Evolutionary conservation across 2,888 invertebrate genomes (phyloP), one percentile per base, ranked within the genome.

Genomic region (Mythimna ferrago): DNA sequence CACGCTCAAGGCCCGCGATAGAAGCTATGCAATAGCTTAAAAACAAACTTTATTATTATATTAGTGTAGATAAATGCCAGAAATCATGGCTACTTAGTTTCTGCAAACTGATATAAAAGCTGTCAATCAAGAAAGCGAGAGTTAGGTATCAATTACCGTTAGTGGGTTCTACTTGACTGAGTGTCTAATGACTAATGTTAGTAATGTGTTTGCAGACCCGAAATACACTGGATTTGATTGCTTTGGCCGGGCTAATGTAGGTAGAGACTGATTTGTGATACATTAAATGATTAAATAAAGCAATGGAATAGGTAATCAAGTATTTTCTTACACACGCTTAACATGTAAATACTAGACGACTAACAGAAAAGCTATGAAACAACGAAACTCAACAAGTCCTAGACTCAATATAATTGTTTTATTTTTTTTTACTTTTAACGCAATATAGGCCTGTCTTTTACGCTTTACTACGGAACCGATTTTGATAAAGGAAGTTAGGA

Each of bases 101-200:
- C 16, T 16, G 48, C 48, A 48, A 48, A 48, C 48, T 16, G 32
- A 4, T 32, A 57, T 35, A 62, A 54, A 67, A 68, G 54, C 60
- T 57, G 57, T 71, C 61, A 76, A 60, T 61, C 62, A 56, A 54
- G 53, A 41, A 66, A 16, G 54, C 75, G 67, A 76, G 76, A 78
- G 80, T 78, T 78, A 81, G 75, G 80, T 87, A 87, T 87, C 87
- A 87, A 87, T 88, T 86, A 86, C 81, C 68, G 60, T 66, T 73
- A 82, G 71, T 75, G 75, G 69, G 62, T 77, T 67, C 69, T 61
- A 65, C 68, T 65, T 71, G 78, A 65, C 76, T 81, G 76, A 76
- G 84, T 82, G 83, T 83, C 74, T 71, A 65, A 72, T 78, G 68
- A 66, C 66, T 82, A 84, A 78, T 76, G 81, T 71, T 71, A 19